These are phyloP conservation scores for Diplodus sargus DNA, from an alignment of 2,797 vertebrate genomes.

Conservation along the genomic window DNA sequence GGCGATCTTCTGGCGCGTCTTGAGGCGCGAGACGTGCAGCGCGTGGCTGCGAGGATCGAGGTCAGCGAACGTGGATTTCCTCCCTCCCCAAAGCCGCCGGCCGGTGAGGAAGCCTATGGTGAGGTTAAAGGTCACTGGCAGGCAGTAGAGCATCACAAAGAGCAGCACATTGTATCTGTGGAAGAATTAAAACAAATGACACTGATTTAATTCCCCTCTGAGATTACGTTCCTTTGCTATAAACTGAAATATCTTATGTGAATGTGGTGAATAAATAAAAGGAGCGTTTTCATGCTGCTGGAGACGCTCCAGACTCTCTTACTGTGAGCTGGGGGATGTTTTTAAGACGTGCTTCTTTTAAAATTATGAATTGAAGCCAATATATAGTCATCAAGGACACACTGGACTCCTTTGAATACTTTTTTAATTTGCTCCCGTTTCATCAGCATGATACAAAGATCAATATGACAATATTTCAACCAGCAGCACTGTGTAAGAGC, in stretches of 20 bases:
- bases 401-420: background rate
- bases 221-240: background rate
- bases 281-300: background rate
- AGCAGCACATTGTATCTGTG: constrained; percentile 89
- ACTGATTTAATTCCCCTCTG: background rate
- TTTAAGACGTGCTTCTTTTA: constrained; percentile 1
- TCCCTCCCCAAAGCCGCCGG: constrained; percentile 87
- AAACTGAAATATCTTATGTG: background rate
- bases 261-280: background rate
- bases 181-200: constrained; percentile 6
- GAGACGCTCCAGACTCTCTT: background rate
- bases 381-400: background rate
- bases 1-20: constrained; percentile 91
- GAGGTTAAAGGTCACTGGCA: constrained; percentile 93
- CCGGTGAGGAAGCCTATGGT: constrained; percentile 92
- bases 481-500: background rate
- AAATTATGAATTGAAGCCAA: background rate
- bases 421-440: constrained; percentile 19
- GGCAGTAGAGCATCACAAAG: constrained; percentile 92
- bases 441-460: background rate
- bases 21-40: constrained; percentile 88
- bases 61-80: constrained; percentile 79
- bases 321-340: background rate
- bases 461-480: background rate
- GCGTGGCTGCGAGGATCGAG: constrained; percentile 85